A percentile compares a stretch with the other conserved stretches of the same genome.
phyloP scores from a whole-genome alignment of 2,888 invertebrate species.

The Andrena flavipes region DNA sequence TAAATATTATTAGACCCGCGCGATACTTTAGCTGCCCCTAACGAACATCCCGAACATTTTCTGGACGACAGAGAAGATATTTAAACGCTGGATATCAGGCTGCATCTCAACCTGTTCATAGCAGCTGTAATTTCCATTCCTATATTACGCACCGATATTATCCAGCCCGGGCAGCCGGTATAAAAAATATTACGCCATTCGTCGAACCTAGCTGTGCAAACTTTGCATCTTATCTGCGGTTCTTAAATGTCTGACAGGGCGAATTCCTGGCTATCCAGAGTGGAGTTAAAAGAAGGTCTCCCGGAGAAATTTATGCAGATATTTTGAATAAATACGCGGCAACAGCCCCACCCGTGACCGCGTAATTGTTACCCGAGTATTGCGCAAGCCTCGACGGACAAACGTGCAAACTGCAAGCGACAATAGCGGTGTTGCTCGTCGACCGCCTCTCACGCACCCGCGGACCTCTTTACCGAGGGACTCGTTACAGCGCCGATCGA shows the following conservation, averaged over 20 bases:
- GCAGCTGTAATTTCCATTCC: too few relatives aligned
- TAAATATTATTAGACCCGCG: conserved; percentile 33
- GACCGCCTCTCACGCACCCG: conserved; percentile 7
- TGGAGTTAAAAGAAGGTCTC: too few relatives aligned
- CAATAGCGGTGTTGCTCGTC: conserved; percentile 24
- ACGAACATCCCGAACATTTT: background rate
- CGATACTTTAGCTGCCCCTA: background rate
- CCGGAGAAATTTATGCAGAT: too few relatives aligned
- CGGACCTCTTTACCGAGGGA: background rate
- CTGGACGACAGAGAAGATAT: background rate
- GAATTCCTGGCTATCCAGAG: too few relatives aligned
- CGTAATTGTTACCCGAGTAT: background rate
- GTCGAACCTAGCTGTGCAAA: too few relatives aligned
- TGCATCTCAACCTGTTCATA: background rate
- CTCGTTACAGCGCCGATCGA: conserved; percentile 36
- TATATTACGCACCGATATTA: too few relatives aligned
- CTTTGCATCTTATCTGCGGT: too few relatives aligned
- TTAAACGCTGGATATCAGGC: background rate
- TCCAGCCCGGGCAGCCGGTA: too few relatives aligned
- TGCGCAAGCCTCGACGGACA: background rate
- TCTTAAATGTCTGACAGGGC: too few relatives aligned
- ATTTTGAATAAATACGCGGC: too few relatives aligned
- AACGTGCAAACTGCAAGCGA: conserved; percentile 22
- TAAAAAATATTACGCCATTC: too few relatives aligned
- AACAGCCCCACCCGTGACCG: background rate